Percentiles rank a stretch among this genome's conserved stretches.
These are phyloP conservation scores for Linepithema humile DNA, from an alignment of 1,140 invertebrate species.

Conservation along the genomic window DNA sequence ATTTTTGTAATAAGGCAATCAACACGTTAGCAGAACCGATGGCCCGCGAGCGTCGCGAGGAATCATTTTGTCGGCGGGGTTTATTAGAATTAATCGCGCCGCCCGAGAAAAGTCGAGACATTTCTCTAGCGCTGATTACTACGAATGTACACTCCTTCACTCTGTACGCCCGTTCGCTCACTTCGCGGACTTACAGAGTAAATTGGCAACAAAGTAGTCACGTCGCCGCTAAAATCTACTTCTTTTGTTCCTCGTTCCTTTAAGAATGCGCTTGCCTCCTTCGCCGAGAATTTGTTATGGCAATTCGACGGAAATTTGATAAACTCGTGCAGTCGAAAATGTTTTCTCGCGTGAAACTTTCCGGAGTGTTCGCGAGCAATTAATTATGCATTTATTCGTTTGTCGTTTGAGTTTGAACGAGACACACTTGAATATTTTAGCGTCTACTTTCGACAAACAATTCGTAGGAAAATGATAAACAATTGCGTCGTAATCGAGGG, in stretches of 20 bases:
- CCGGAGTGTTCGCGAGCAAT: background rate
- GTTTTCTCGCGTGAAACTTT: background rate
- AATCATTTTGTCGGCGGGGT: background rate
- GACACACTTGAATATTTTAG: too few relatives aligned
- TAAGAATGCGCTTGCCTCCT: background rate
- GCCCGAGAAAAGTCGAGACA: background rate
- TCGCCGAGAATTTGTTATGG: background rate
- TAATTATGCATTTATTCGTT: background rate
- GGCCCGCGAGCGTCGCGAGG: background rate
- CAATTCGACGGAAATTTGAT: background rate
- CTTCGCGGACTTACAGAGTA: background rate
- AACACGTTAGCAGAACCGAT: background rate
- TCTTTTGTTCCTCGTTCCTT: background rate
- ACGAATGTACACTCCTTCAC: constrained; percentile 4
- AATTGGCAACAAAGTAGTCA: constrained; percentile 16
- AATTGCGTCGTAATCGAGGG: too few relatives aligned
- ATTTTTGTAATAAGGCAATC: constrained; percentile 20
- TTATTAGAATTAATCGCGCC: constrained; percentile 30
- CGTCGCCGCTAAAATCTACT: background rate
- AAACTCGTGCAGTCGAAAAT: background rate
- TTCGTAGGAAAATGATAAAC: too few relatives aligned
- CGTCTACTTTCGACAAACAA: too few relatives aligned
- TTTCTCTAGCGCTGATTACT: constrained; percentile 13
- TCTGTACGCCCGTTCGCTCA: too few relatives aligned
- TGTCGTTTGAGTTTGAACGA: background rate